Conservation (phyloP, 2,113 vertebrate genomes). For the Emydura subglobosa region DNA sequence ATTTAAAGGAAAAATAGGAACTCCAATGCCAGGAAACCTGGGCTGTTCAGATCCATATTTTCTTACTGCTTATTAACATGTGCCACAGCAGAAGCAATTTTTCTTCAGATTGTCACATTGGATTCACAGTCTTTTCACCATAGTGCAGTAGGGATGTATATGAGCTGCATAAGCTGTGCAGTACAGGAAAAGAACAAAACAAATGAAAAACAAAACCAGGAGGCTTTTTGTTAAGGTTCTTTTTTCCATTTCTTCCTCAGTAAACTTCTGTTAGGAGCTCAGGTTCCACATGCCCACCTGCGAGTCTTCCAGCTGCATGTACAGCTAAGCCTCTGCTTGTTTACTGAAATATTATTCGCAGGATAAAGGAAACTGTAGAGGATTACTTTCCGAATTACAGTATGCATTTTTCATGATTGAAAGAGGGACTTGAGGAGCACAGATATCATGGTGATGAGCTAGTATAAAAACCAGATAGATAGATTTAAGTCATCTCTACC, state of each 20-base stretch:
- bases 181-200: background rate
- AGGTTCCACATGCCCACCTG: background rate
- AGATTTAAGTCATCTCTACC: background rate
- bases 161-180: background rate
- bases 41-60: background rate
- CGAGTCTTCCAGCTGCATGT: background rate
- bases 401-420: background rate
- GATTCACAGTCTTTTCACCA: background rate
- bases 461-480: background rate
- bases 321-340: background rate
- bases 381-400: background rate
- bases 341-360: background rate
- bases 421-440: background rate
- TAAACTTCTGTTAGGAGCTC: background rate
- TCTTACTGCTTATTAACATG: background rate
- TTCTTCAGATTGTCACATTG: background rate
- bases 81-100: conserved; percentile 7
- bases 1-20: conserved; percentile 1
- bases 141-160: background rate
- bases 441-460: background rate
- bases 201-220: background rate
- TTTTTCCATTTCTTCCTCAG: background rate
- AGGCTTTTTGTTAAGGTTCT: background rate
- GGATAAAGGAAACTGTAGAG: background rate
- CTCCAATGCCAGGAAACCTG: conserved; percentile 13